Conservation (phyloP, 2,113 vertebrate species). For the Erpornis zantholeuca region DNA sequence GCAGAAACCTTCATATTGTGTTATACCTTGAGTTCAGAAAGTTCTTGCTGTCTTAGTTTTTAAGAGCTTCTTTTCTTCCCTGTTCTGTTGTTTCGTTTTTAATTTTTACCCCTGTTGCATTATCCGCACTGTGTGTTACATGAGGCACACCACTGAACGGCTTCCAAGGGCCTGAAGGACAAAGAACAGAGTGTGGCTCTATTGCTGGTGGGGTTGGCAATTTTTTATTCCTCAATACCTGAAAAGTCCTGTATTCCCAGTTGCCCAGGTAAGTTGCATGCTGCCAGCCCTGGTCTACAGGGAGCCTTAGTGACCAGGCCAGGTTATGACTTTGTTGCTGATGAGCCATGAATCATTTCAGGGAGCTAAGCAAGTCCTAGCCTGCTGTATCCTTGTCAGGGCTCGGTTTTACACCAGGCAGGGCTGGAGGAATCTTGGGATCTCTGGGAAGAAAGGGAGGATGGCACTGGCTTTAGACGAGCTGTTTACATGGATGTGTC, state of each 20-base stretch:
- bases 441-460: background rate
- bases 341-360: background rate
- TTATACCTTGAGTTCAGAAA: background rate
- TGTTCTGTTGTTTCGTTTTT: background rate
- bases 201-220: background rate
- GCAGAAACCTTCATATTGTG: background rate
- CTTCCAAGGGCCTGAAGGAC: background rate
- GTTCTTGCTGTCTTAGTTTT: background rate
- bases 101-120: background rate
- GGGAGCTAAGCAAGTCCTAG: background rate
- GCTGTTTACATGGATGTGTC: background rate
- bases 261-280: rapidly evolving
- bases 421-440: background rate
- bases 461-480: background rate
- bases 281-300: background rate
- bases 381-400: background rate
- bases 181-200: background rate
- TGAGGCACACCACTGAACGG: rapidly evolving
- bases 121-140: background rate
- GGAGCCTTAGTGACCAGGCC: background rate
- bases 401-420: background rate
- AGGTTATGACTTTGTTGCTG: background rate
- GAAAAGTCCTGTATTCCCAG: background rate
- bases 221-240: background rate
- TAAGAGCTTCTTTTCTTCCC: background rate